phyloP scores from a whole-genome alignment of 30 jellyfish, hydroid and myxozoan species.

The Aurelia sp. region DNA sequence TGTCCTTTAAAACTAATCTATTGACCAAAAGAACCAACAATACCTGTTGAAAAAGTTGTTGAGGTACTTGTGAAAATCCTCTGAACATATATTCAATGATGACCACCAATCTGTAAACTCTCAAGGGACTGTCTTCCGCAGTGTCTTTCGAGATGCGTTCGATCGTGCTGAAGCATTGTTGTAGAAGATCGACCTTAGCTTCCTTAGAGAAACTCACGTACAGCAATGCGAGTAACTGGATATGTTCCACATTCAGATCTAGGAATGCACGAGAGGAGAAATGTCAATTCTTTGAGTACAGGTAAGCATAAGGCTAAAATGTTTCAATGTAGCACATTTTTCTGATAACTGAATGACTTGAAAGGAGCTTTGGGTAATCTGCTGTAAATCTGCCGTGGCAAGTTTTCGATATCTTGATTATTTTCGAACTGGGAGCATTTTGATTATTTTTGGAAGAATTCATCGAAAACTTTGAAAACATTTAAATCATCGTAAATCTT shows the following conservation, averaged over 20 bases:
- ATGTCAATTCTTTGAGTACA: no score
- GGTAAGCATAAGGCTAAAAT: no score
- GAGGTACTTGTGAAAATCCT: conserved; percentile 42
- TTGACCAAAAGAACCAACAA: background rate
- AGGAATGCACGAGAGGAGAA: background rate
- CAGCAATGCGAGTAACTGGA: conserved; percentile 71
- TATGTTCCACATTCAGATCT: conserved; percentile 87
- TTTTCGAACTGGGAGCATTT: no score
- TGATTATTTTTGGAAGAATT: no score
- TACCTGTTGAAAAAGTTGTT: conserved; percentile 57
- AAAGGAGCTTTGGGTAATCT: no score
- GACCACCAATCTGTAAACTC: conserved; percentile 37
- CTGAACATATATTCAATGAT: conserved; percentile 51
- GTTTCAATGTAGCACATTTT: no score
- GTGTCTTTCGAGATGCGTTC: background rate
- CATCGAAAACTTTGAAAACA: no score
- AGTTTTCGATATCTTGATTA: no score
- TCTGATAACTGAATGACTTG: no score
- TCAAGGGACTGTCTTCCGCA: conserved; percentile 18
- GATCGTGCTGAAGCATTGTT: conserved; percentile 32
- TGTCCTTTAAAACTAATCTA: background rate
- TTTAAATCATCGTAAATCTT: no score
- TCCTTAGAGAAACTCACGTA: conserved; percentile 55
- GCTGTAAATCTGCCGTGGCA: no score
- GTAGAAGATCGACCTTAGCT: conserved; percentile 28